Percentiles rank a stretch among this genome's conserved stretches.
phyloP scores from a whole-genome alignment of 2,113 vertebrate genomes.

The Tyrannus savana region DNA sequence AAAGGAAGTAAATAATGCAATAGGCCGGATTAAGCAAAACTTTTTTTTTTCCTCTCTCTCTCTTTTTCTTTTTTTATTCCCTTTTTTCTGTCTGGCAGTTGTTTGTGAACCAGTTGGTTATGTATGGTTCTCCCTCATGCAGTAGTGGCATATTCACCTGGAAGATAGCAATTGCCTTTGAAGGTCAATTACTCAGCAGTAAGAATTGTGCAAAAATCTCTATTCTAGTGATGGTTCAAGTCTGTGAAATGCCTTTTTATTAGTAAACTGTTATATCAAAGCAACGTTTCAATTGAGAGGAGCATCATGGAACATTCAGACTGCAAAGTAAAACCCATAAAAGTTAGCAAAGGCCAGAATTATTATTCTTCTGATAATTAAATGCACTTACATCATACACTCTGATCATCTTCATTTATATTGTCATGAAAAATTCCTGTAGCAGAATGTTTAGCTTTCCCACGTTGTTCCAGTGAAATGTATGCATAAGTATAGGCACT shows the following conservation, averaged over 20 bases:
- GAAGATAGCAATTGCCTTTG: background rate
- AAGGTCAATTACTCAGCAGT: background rate
- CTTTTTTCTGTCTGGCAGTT: background rate
- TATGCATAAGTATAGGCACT: background rate
- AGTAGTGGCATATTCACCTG: background rate
- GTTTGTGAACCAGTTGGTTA: background rate
- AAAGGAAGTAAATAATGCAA: background rate
- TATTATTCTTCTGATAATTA: background rate
- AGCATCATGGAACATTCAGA: background rate
- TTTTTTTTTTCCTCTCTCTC: too few relatives aligned
- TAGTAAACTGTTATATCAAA: background rate
- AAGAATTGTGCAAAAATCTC: background rate
- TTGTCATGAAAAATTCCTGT: background rate
- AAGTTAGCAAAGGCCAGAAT: background rate
- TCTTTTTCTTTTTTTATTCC: fast-evolving
- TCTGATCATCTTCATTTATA: background rate
- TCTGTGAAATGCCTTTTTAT: background rate
- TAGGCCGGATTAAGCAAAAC: background rate
- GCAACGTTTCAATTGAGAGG: background rate
- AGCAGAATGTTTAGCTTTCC: background rate
- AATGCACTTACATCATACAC: background rate
- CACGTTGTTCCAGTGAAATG: background rate
- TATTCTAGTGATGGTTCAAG: background rate
- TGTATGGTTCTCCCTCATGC: background rate
- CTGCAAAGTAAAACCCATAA: background rate